These are phyloP conservation scores for Campylomormyrus tamandua DNA, from an alignment of 2,113 vertebrate genomes.

Conservation along the genomic window DNA sequence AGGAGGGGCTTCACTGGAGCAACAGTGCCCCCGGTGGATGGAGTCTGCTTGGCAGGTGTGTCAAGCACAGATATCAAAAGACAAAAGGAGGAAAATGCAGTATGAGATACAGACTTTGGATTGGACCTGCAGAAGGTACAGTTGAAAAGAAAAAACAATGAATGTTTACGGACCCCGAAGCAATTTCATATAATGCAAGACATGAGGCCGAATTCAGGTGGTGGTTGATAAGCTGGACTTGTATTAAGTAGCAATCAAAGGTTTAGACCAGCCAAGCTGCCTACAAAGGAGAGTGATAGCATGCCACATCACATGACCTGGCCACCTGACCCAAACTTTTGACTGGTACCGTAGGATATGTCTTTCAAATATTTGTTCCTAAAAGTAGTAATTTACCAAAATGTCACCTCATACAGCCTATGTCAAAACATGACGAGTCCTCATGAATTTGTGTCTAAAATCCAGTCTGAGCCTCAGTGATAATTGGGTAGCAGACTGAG, in stretches of 20 bases:
- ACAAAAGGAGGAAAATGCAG: not conserved
- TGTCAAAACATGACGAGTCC: not conserved
- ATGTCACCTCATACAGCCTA: not conserved
- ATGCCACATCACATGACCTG: not conserved
- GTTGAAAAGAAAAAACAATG: not conserved
- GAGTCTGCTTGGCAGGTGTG: not conserved
- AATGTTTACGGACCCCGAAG: not conserved
- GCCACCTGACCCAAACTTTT: not conserved
- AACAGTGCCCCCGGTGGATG: not conserved
- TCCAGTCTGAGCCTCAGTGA: not conserved
- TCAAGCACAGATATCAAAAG: not conserved
- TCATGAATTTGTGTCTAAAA: not conserved
- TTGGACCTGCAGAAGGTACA: not conserved
- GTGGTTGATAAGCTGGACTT: not conserved
- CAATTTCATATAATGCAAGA: not conserved
- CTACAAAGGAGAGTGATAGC: not conserved
- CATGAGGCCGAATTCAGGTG: not conserved
- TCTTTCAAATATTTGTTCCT: not conserved
- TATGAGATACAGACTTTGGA: not conserved
- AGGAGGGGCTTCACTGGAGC: not conserved
- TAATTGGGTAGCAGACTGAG: not conserved
- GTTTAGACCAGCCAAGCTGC: not conserved
- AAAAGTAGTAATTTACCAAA: not conserved
- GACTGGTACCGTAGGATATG: not conserved
- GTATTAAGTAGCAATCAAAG: not conserved